Evolutionary conservation across 2,888 invertebrate species (phyloP).

Genomic region (Chorisops tibialis): DNA sequence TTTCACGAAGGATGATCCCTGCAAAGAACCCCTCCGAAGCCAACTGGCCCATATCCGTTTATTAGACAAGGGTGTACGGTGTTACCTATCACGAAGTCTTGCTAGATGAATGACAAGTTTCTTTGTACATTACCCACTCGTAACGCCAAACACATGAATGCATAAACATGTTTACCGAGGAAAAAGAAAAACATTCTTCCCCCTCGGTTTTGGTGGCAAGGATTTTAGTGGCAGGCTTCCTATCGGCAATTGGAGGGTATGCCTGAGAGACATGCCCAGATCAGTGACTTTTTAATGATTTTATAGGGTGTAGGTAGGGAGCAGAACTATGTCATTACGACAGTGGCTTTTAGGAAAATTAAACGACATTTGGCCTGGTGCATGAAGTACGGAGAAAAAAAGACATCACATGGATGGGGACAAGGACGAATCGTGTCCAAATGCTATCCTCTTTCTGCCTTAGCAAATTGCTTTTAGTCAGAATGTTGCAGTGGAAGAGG

Average conservation of each 20-base stretch:
- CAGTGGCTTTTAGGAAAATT: slow-evolving; percentile 51
- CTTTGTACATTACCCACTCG: not conserved
- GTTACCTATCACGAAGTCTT: not conserved
- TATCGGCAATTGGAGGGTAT: slow-evolving; percentile 17
- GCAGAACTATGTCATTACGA: slow-evolving; percentile 36
- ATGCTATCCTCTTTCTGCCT: no score
- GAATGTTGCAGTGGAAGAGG: no score
- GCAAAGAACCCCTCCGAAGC: not conserved
- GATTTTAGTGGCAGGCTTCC: not conserved
- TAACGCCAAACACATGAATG: slow-evolving; percentile 35
- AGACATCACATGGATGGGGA: no score
- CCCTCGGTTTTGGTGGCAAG: slow-evolving; percentile 15
- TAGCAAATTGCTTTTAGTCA: no score
- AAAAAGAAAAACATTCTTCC: slow-evolving; percentile 30
- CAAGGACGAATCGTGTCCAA: no score
- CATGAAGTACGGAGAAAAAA: slow-evolving; percentile 7
- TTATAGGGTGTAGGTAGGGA: slow-evolving; percentile 15
- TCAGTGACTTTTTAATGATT: slow-evolving; percentile 31
- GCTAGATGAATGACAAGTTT: not conserved
- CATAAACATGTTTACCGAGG: slow-evolving; percentile 34
- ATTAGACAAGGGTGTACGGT: no score
- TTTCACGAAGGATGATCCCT: not conserved
- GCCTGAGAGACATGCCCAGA: slow-evolving; percentile 21
- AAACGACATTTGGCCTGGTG: slow-evolving; percentile 47
- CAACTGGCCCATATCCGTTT: no score